Evolutionary conservation across 2,888 invertebrate species (phyloP).

Genomic region (Notodonta ziczac): DNA sequence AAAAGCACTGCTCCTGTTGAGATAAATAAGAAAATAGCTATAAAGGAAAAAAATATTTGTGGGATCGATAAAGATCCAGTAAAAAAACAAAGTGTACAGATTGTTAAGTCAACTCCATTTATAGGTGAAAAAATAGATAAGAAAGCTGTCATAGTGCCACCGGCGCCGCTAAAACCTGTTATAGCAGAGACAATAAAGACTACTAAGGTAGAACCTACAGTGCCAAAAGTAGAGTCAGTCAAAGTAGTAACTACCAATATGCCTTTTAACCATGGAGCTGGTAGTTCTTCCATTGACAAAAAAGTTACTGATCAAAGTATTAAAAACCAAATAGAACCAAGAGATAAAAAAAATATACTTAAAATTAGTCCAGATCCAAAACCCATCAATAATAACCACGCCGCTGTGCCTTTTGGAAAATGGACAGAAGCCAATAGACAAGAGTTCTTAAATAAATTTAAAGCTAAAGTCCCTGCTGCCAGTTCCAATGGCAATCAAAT

Average conservation of each 20-base stretch:
- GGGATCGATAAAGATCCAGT: slow-evolving; percentile 4
- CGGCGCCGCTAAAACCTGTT: background rate
- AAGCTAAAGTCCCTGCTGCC: slow-evolving; percentile 60
- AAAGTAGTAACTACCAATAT: slow-evolving; percentile 13
- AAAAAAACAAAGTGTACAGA: slow-evolving; percentile 4
- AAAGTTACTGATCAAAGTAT: slow-evolving; percentile 12
- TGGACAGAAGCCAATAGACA: slow-evolving; percentile 79
- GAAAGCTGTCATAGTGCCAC: background rate
- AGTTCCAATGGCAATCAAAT: slow-evolving; percentile 69
- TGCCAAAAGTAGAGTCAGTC: slow-evolving; percentile 24
- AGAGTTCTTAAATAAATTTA: slow-evolving; percentile 75
- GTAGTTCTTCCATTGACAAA: slow-evolving; percentile 23
- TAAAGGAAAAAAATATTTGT: background rate
- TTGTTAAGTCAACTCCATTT: slow-evolving; percentile 1
- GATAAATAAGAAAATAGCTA: background rate
- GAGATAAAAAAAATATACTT: slow-evolving; percentile 21
- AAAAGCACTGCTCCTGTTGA: background rate
- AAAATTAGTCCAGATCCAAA: slow-evolving; percentile 39
- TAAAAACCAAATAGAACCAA: slow-evolving; percentile 23
- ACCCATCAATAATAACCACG: slow-evolving; percentile 60
- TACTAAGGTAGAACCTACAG: slow-evolving; percentile 9
- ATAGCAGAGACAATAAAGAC: background rate
- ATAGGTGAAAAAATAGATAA: slow-evolving; percentile 14
- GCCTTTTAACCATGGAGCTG: slow-evolving; percentile 20
- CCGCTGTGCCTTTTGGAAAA: slow-evolving; percentile 76